Evolutionary conservation across 2,797 vertebrate genomes (phyloP).

Genomic region (Menidia menidia): DNA sequence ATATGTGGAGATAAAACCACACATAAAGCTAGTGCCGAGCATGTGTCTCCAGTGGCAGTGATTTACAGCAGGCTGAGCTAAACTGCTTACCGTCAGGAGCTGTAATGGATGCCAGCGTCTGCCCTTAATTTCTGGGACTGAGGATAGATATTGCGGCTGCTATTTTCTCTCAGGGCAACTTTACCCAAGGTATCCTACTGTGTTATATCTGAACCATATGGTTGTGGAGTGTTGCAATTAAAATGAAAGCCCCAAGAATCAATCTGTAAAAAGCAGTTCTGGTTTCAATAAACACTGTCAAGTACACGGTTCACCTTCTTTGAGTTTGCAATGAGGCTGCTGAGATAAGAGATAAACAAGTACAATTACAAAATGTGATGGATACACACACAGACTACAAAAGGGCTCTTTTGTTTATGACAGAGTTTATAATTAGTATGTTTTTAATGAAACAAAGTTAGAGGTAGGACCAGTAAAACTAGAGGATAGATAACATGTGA

Average conservation of each 20-base stretch:
- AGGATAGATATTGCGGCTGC: conserved; percentile 76
- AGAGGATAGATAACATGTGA: not conserved
- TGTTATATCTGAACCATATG: conserved; percentile 77
- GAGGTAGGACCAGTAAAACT: conserved; percentile 1
- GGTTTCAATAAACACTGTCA: conserved; percentile 57
- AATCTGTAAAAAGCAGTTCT: conserved; percentile 65
- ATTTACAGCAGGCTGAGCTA: conserved; percentile 77
- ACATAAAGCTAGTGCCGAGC: conserved; percentile 73
- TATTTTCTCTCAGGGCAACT: conserved; percentile 76
- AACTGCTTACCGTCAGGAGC: conserved; percentile 81
- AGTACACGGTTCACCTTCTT: conserved; percentile 1
- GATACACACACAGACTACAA: conserved; percentile 21
- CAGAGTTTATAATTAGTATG: conserved; percentile 18
- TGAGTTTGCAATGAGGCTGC: conserved; percentile 29
- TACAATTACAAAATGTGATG: conserved; percentile 51
- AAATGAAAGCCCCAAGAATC: conserved; percentile 67
- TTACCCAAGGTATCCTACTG: conserved; percentile 73
- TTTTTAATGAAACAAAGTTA: conserved; percentile 3
- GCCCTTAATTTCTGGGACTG: conserved; percentile 76
- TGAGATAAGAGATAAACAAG: conserved; percentile 15
- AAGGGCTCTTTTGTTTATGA: conserved; percentile 20
- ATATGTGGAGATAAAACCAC: conserved; percentile 74
- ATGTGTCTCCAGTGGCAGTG: conserved; percentile 69
- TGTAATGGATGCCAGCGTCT: conserved; percentile 80
- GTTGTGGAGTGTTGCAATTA: conserved; percentile 73